Evolutionary conservation across 2,113 vertebrate genomes (phyloP).

Genomic region (Hirundichthys speculiger): DNA sequence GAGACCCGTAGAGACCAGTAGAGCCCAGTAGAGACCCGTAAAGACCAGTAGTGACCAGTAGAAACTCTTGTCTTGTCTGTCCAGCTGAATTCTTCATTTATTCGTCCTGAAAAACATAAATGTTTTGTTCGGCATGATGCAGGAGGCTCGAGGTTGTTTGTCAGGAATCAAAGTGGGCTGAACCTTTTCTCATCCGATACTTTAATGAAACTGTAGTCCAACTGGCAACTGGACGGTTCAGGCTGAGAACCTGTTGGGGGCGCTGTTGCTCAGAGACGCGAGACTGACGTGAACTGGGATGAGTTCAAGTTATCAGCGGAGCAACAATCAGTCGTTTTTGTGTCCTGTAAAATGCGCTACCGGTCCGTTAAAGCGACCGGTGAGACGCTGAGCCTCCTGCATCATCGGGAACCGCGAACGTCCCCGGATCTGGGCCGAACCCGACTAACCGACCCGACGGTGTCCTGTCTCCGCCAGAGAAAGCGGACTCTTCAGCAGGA

Average conservation of each 20-base stretch:
- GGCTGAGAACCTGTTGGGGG: too few species aligned
- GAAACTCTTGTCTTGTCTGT: too few species aligned
- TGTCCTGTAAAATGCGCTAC: too few species aligned
- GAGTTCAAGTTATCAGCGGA: neutral
- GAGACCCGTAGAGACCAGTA: neutral
- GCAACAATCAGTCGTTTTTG: neutral
- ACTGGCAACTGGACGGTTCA: neutral
- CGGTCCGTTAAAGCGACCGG: neutral
- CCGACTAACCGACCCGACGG: neutral
- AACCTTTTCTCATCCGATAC: too few species aligned
- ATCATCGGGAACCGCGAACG: neutral
- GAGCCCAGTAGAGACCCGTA: neutral
- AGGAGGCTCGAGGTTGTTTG: too few species aligned
- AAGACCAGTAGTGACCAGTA: too few species aligned
- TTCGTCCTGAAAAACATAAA: too few species aligned
- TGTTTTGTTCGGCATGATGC: too few species aligned
- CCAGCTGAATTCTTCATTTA: neutral
- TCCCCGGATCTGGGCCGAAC: neutral
- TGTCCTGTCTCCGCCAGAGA: slow-evolving; percentile 43
- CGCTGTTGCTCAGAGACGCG: too few species aligned
- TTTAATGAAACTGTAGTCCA: too few species aligned
- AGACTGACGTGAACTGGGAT: too few species aligned
- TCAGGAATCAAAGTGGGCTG: too few species aligned
- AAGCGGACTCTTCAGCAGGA: slow-evolving; percentile 73
- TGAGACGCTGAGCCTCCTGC: neutral